Conservation (phyloP, 2,797 vertebrate species). For the Meriones psammophilus region DNA sequence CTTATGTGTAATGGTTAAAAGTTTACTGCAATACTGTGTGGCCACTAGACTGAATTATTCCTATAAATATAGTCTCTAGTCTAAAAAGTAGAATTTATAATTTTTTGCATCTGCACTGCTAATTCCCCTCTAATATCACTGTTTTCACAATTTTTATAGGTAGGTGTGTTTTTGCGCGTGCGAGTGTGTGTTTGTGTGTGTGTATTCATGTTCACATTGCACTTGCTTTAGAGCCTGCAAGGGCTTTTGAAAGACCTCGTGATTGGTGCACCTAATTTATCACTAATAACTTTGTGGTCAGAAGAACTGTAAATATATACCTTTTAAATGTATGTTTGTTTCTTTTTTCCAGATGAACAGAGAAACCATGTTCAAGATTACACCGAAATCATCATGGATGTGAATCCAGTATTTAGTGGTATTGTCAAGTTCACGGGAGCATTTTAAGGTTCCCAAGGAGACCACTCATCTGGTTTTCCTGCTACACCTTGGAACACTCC, state of each 20-base stretch:
- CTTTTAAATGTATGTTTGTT: constrained; percentile 64
- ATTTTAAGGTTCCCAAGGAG: constrained; percentile 56
- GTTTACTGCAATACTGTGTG: background rate
- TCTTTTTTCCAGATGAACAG: constrained; percentile 78
- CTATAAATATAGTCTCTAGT: background rate
- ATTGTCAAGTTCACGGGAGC: constrained; percentile 65
- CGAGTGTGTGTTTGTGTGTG: too few relatives aligned
- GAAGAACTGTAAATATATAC: constrained; percentile 46
- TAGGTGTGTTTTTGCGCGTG: background rate
- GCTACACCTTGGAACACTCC: constrained; percentile 56
- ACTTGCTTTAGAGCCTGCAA: constrained; percentile 41
- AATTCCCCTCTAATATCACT: background rate
- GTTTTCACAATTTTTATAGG: constrained; percentile 1
- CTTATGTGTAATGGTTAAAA: constrained; percentile 13
- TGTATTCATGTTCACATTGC: background rate
- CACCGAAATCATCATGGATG: constrained; percentile 59
- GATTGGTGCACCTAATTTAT: constrained; percentile 22
- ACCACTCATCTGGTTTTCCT: constrained; percentile 71
- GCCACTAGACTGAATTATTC: constrained; percentile 31
- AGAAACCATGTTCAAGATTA: constrained; percentile 59
- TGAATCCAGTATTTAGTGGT: constrained; percentile 65
- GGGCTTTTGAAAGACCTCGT: constrained; percentile 46
- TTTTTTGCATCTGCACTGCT: constrained; percentile 10
- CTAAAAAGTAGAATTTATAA: background rate
- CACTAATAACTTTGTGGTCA: constrained; percentile 41